Conservation (phyloP, 2,797 vertebrate genomes). For the Novumbra hubbsi region DNA sequence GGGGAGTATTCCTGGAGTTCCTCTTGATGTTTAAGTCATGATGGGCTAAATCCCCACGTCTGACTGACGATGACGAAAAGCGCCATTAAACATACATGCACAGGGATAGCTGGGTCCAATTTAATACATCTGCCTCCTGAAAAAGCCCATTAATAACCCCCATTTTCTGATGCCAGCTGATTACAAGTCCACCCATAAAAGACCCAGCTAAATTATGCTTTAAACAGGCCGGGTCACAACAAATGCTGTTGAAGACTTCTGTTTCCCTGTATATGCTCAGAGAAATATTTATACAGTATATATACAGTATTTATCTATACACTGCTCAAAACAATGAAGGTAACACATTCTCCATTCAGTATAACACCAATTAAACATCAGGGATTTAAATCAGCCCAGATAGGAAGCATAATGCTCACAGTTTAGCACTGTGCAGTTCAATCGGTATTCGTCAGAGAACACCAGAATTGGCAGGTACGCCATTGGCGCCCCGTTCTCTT, state of each 20-base stretch:
- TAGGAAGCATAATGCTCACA: too few relatives aligned
- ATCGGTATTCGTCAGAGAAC: too few relatives aligned
- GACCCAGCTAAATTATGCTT: not conserved
- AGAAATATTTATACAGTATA: too few relatives aligned
- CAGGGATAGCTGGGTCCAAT: conserved; percentile 57
- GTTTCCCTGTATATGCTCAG: not conserved
- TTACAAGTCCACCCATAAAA: not conserved
- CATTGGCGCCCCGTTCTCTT: too few relatives aligned
- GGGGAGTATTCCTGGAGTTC: conserved; percentile 48
- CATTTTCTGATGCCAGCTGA: conserved; percentile 27
- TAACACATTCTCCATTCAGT: too few relatives aligned
- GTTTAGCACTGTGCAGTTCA: too few relatives aligned
- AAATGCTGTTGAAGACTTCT: not conserved
- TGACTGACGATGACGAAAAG: conserved; percentile 34
- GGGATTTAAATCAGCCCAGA: too few relatives aligned
- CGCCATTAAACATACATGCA: conserved; percentile 71
- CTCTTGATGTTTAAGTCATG: conserved; percentile 68
- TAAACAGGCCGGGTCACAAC: conserved; percentile 42
- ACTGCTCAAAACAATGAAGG: too few relatives aligned
- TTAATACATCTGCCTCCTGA: conserved; percentile 58
- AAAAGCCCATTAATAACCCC: conserved; percentile 51
- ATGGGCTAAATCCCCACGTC: conserved; percentile 49
- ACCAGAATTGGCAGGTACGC: too few relatives aligned
- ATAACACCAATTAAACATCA: too few relatives aligned
- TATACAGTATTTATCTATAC: too few relatives aligned